These are phyloP conservation scores for Sminthurinus signatus DNA, from an alignment of 1,140 invertebrate genomes.

Conservation along the genomic window DNA sequence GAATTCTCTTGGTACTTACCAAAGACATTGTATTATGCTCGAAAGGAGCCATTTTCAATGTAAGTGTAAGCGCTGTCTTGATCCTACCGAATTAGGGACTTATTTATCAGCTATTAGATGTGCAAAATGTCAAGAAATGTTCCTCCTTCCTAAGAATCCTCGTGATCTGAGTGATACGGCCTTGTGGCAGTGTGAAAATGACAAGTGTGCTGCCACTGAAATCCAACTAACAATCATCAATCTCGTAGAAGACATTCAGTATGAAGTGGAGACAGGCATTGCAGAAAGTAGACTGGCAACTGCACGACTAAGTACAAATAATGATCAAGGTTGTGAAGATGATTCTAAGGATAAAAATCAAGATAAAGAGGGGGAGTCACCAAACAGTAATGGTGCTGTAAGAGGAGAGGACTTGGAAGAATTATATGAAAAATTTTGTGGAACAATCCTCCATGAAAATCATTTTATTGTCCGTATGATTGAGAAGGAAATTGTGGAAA, in stretches of 20 bases:
- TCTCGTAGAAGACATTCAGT: constrained; percentile 12
- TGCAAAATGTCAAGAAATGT: constrained; percentile 8
- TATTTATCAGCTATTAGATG: constrained; percentile 15
- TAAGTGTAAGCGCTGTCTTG: constrained; percentile 8
- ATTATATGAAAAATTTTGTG: constrained; percentile 9
- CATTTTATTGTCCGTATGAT: constrained; percentile 12
- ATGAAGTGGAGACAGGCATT: background rate
- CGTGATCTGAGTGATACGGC: background rate
- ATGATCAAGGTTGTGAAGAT: no score
- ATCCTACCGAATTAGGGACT: constrained; percentile 15
- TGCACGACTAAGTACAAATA: no score
- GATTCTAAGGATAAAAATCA: no score
- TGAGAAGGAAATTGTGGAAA: constrained; percentile 1
- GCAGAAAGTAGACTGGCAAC: no score
- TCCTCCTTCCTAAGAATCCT: constrained; percentile 11
- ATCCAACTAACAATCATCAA: constrained; percentile 2
- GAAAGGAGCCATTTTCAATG: constrained; percentile 13
- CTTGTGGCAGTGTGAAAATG: constrained; percentile 8
- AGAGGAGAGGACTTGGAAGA: constrained; percentile 4
- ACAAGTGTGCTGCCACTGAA: background rate
- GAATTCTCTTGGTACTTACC: constrained; percentile 5
- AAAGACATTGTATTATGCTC: constrained; percentile 3
- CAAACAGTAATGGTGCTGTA: no score
- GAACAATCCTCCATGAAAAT: constrained; percentile 15
- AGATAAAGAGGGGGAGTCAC: no score